phyloP scores from a whole-genome alignment of 2,797 vertebrate species.

The Lepilemur ruficaudatus region DNA sequence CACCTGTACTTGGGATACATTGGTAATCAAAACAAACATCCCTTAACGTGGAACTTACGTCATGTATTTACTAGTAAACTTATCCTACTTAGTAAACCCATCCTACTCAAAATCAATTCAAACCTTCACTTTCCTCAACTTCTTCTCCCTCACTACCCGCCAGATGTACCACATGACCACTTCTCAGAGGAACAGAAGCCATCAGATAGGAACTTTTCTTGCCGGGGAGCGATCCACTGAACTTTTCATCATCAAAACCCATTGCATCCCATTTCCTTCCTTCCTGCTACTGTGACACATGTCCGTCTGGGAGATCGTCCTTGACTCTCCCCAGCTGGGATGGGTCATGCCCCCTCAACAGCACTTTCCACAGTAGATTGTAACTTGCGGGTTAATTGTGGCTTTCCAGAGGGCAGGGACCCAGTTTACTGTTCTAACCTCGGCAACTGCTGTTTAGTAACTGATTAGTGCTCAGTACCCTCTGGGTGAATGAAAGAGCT shows the following conservation, averaged over 20 bases:
- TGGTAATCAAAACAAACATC: neutral
- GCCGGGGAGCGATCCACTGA: no score
- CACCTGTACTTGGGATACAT: neutral
- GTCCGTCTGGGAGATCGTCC: neutral
- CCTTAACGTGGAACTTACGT: neutral
- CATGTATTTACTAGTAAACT: neutral
- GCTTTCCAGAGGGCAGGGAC: neutral
- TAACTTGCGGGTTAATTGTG: neutral
- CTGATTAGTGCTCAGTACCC: neutral
- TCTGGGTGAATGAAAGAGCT: neutral
- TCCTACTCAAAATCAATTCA: neutral
- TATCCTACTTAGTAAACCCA: neutral
- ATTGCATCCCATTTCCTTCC: neutral
- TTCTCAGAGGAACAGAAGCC: constrained; percentile 10
- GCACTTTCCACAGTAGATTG: neutral
- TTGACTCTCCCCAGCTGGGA: neutral
- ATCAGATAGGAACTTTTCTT: neutral
- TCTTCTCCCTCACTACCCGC: neutral
- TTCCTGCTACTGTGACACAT: neutral
- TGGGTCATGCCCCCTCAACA: neutral
- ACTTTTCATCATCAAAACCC: neutral
- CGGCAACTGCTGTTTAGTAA: neutral
- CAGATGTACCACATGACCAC: neutral
- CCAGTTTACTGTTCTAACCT: neutral
- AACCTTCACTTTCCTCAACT: neutral